phyloP scores from a whole-genome alignment of 2,888 invertebrate genomes.

The Vesta saturnalis region DNA sequence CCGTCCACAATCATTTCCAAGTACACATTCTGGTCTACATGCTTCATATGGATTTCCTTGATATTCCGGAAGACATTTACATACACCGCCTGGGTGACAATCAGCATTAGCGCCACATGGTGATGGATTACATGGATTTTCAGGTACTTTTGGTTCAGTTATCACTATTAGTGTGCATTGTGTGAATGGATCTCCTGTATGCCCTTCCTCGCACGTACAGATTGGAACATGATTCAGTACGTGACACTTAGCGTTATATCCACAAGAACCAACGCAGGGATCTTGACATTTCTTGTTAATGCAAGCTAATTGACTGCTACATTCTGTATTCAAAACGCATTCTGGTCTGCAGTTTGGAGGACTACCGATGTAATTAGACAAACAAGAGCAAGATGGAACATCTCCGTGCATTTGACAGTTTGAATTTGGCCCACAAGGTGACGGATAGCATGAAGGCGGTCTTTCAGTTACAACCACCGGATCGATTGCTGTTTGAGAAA shows the following conservation, averaged over 20 bases:
- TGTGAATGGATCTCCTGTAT: conserved; percentile 83
- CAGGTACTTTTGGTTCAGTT: conserved; percentile 48
- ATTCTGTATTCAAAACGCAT: conserved; percentile 82
- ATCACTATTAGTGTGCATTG: conserved; percentile 71
- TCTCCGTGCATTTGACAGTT: conserved; percentile 79
- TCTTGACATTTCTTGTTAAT: conserved; percentile 83
- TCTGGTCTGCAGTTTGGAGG: conserved; percentile 84
- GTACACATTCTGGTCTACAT: conserved; percentile 76
- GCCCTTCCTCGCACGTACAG: conserved; percentile 79
- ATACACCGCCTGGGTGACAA: conserved; percentile 71
- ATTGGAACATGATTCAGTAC: conserved; percentile 84
- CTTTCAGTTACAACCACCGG: conserved; percentile 66
- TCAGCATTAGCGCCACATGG: conserved; percentile 82
- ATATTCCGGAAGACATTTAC: conserved; percentile 70
- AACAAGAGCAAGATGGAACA: conserved; percentile 81
- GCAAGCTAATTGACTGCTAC: conserved; percentile 79
- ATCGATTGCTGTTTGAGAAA: conserved; percentile 48
- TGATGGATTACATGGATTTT: conserved; percentile 73
- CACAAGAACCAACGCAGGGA: conserved; percentile 86
- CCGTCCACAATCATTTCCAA: conserved; percentile 72
- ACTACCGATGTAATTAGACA: conserved; percentile 79
- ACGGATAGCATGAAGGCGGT: conserved; percentile 81
- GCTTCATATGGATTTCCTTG: conserved; percentile 75
- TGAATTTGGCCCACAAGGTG: conserved; percentile 87
- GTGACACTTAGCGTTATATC: conserved; percentile 80